Conservation (phyloP, 2,797 vertebrate species). For the Alosa sapidissima region DNA sequence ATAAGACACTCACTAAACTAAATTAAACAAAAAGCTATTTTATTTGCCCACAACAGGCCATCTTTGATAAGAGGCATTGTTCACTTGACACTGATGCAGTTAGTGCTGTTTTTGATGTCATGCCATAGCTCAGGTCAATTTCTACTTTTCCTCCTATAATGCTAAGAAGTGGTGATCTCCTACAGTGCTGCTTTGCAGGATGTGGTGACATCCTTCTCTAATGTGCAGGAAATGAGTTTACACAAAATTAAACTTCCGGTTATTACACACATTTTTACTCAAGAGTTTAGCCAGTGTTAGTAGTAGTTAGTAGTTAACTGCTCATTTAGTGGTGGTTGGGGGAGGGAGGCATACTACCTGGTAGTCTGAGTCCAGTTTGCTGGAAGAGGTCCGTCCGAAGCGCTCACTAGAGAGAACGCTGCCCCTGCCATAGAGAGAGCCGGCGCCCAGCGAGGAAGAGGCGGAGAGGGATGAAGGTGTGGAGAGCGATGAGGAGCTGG, state of each 20-base stretch:
- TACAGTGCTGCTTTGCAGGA: not conserved
- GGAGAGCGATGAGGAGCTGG: constrained; percentile 73
- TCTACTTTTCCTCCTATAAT: no score
- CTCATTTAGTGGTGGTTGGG: no score
- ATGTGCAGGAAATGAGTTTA: not conserved
- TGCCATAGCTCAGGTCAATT: no score
- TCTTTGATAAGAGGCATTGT: not conserved
- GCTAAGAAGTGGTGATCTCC: no score
- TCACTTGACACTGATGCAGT: no score
- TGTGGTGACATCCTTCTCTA: not conserved
- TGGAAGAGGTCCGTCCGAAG: constrained; percentile 77
- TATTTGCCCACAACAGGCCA: not conserved
- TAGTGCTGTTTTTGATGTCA: no score
- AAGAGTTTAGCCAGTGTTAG: not conserved
- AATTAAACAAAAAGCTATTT: not conserved
- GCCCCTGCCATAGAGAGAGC: constrained; percentile 71
- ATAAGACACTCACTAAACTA: no score
- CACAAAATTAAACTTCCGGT: not conserved
- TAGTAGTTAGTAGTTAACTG: no score
- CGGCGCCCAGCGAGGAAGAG: constrained; percentile 66
- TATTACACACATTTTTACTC: not conserved
- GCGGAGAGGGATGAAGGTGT: constrained; percentile 59
- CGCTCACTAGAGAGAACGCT: constrained; percentile 75
- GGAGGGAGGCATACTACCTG: constrained; percentile 75
- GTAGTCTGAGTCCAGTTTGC: constrained; percentile 83